Conservation (phyloP, 2,113 vertebrate genomes). For the Charadrius vociferus region DNA sequence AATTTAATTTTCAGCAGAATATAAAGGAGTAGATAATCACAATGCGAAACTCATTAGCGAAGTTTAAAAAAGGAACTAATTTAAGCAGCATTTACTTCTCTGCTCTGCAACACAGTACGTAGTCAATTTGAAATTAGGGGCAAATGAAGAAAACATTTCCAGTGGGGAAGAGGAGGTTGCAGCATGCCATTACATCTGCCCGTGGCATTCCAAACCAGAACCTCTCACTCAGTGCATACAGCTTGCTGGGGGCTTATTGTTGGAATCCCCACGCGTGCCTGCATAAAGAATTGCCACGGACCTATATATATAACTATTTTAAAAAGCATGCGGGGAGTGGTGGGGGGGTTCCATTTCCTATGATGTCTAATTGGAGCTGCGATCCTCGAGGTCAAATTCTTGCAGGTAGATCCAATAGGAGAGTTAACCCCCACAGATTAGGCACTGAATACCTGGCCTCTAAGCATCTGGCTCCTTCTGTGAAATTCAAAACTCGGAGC, state of each 20-base stretch:
- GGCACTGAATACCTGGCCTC: constrained; percentile 3
- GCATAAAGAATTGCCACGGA: background rate
- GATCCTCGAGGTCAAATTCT: background rate
- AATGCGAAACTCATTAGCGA: background rate
- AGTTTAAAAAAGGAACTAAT: constrained; percentile 8
- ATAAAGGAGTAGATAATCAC: constrained; percentile 33
- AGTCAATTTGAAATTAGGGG: accelerated
- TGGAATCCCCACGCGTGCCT: background rate
- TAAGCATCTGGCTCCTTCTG: constrained; percentile 49
- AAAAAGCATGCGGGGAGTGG: background rate
- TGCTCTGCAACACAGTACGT: background rate
- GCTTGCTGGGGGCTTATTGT: background rate
- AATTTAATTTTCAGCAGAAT: constrained; percentile 43
- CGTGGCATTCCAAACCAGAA: background rate
- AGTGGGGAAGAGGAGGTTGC: background rate
- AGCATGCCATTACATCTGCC: background rate
- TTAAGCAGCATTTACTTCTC: constrained; percentile 2
- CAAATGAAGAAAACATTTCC: background rate
- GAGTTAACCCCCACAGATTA: background rate
- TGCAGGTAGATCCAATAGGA: constrained; percentile 29
- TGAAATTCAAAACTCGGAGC: constrained; percentile 43
- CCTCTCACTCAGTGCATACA: background rate
- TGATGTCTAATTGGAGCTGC: background rate
- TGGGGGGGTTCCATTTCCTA: constrained; percentile 6
- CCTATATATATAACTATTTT: background rate